Conservation (phyloP, 37 sponge, comb jelly and placozoan species). For the Haliclona indistincta region DNA sequence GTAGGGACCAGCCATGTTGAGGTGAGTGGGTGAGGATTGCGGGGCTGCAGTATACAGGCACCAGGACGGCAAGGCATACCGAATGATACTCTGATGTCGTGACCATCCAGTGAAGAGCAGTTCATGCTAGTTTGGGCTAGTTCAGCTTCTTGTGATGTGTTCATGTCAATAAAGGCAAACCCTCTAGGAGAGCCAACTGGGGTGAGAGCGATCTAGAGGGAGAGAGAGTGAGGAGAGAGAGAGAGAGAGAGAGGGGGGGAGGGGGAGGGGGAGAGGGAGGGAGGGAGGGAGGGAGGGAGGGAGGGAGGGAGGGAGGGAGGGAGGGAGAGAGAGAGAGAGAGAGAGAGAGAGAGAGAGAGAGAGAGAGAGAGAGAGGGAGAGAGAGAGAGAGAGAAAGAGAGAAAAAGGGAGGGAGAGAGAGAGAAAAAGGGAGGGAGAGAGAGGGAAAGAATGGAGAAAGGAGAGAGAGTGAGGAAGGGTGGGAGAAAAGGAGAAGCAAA, state of each 20-base stretch:
- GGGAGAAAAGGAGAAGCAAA: not conserved
- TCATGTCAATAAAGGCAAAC: constrained; percentile 85
- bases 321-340: not conserved
- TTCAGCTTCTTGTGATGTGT: constrained; percentile 60
- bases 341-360: not conserved
- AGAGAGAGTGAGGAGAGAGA: not conserved
- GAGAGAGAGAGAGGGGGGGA: not conserved
- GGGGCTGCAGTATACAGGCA: constrained; percentile 71
- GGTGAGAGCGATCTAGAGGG: constrained; percentile 52
- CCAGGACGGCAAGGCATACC: constrained; percentile 87
- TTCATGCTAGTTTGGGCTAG: constrained; percentile 45
- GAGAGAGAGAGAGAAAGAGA: not conserved
- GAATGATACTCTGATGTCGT: constrained; percentile 68
- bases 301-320: constrained; percentile 1
- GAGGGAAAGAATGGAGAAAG: constrained; percentile 1
- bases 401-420: not conserved
- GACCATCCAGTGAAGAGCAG: constrained; percentile 33
- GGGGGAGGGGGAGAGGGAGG: not conserved
- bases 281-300: not conserved
- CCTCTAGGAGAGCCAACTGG: constrained; percentile 53
- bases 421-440: not conserved
- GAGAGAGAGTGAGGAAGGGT: not conserved
- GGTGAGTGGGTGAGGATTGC: constrained; percentile 1
- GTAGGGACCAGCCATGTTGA: too few species aligned
- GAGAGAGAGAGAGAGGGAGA: not conserved